phyloP scores from a whole-genome alignment of 2,797 vertebrate genomes.

The Parotocinclus haroldoi region DNA sequence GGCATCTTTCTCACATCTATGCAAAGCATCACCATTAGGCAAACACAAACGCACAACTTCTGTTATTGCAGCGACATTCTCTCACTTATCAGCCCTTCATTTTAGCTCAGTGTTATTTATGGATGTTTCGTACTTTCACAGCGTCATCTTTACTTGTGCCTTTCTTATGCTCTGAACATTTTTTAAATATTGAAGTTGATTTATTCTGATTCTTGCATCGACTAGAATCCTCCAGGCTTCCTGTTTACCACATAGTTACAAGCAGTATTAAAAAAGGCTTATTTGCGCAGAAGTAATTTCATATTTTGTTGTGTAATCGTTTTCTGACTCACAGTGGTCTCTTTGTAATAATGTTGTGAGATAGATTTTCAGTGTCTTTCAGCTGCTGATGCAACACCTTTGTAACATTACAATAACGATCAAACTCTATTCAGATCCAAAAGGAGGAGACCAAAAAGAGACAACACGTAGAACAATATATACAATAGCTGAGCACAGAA shows the following conservation, averaged over 20 bases:
- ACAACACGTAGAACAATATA: background rate
- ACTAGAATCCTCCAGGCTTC: too few relatives aligned
- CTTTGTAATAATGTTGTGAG: background rate
- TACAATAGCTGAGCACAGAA: conserved; percentile 8
- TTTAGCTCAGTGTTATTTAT: too few relatives aligned
- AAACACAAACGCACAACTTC: background rate
- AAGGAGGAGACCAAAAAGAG: too few relatives aligned
- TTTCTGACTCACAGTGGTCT: background rate
- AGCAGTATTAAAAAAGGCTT: background rate
- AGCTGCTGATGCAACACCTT: conserved; percentile 1
- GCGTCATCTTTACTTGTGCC: too few relatives aligned
- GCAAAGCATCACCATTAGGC: conserved; percentile 10
- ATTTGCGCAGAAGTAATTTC: background rate
- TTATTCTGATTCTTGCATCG: too few relatives aligned
- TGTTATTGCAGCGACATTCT: background rate
- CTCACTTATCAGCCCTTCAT: too few relatives aligned
- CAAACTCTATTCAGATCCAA: conserved; percentile 12
- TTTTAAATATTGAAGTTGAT: too few relatives aligned
- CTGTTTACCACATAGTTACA: too few relatives aligned
- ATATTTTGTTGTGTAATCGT: conserved; percentile 1
- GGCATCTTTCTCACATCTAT: conserved; percentile 11
- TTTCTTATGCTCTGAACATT: too few relatives aligned
- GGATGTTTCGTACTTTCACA: too few relatives aligned
- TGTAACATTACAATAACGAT: background rate
- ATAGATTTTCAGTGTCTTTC: background rate